A percentile compares a stretch with the other conserved stretches of the same genome.
phyloP scores from a whole-genome alignment of 2,797 vertebrate genomes.

The Channallabes apus region DNA sequence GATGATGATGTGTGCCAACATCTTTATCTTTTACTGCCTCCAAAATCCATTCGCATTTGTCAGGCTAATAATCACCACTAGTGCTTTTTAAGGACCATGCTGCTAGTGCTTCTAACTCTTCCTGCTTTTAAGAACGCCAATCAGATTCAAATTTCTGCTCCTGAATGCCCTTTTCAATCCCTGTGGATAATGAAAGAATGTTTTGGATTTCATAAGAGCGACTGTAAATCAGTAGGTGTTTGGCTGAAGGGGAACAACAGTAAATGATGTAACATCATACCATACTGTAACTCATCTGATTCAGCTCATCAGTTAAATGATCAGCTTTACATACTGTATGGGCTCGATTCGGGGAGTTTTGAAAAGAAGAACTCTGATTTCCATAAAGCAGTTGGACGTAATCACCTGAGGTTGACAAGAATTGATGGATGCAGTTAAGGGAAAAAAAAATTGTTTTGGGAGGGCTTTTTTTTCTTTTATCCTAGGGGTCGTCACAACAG shows the following conservation, averaged over 20 bases:
- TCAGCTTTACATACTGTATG: not conserved
- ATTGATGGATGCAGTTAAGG: not conserved
- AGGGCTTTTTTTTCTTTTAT: too few relatives aligned
- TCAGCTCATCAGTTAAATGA: not conserved
- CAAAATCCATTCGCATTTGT: not conserved
- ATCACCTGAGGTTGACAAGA: not conserved
- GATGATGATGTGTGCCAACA: not conserved
- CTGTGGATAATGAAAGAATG: not conserved
- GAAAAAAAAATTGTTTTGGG: too few relatives aligned
- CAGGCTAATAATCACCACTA: not conserved
- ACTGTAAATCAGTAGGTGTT: not conserved
- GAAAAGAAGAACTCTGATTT: not conserved
- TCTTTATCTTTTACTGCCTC: not conserved
- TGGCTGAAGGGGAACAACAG: not conserved
- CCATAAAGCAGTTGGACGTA: not conserved
- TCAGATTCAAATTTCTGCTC: not conserved
- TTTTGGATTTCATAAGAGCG: not conserved
- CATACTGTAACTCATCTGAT: not conserved
- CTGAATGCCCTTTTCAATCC: not conserved
- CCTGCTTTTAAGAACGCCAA: not conserved
- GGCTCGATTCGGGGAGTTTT: not conserved
- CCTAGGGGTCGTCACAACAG: too few relatives aligned
- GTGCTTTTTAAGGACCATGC: not conserved
- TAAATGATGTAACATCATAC: conserved; percentile 8
- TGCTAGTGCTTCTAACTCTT: not conserved